These are phyloP conservation scores for Trichomalopsis sarcophagae DNA, from an alignment of 1,140 invertebrate species.

Conservation along the genomic window DNA sequence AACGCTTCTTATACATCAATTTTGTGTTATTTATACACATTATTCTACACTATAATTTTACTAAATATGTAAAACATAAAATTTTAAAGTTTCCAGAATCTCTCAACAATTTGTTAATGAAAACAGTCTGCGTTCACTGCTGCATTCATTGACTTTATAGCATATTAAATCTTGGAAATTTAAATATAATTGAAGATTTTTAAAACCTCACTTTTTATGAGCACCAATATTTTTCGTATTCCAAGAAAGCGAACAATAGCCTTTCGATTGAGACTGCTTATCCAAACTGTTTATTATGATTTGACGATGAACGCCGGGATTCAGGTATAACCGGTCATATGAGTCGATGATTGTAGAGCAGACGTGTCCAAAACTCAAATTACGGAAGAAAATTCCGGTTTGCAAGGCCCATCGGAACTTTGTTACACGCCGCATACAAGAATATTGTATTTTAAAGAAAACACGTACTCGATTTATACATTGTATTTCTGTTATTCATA, in stretches of 20 bases:
- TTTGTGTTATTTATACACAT: no score
- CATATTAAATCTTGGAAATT: background rate
- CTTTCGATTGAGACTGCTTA: background rate
- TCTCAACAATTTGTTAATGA: no score
- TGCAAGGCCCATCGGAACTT: background rate
- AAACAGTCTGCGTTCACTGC: no score
- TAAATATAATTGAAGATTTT: background rate
- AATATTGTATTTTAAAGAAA: background rate
- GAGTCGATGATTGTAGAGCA: constrained; percentile 2
- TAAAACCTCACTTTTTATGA: background rate
- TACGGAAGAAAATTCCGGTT: background rate
- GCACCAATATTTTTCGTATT: background rate
- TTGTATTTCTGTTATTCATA: background rate
- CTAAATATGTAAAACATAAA: no score
- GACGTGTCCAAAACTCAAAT: background rate
- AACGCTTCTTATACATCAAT: no score
- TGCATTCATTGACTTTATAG: background rate
- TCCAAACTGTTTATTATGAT: background rate
- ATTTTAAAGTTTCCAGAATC: no score
- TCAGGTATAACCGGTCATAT: constrained; percentile 11
- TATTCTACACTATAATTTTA: no score
- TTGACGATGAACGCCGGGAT: constrained; percentile 4
- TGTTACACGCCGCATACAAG: background rate
- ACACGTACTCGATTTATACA: background rate
- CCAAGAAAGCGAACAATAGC: background rate